Conservation (phyloP, 2,797 vertebrate genomes). For the Danio tinwini region DNA sequence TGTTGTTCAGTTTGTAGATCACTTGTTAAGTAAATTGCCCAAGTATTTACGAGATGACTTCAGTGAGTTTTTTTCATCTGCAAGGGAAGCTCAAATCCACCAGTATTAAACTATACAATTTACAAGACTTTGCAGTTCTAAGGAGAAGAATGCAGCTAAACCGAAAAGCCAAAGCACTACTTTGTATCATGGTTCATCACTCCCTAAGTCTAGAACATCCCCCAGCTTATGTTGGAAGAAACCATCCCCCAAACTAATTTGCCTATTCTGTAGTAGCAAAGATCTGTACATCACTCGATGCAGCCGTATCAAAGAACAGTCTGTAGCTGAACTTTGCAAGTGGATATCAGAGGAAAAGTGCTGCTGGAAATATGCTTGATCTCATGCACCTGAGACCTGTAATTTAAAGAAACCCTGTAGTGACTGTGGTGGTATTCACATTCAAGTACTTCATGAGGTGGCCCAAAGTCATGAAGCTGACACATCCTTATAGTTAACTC, state of each 20-base stretch:
- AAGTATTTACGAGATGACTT: conserved; percentile 42
- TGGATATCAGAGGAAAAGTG: conserved; percentile 11
- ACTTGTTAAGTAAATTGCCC: conserved; percentile 21
- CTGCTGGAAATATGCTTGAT: conserved; percentile 30
- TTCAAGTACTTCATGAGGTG: conserved; percentile 27
- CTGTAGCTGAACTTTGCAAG: not conserved
- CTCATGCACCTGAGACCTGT: conserved; percentile 10
- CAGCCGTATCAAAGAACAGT: not conserved
- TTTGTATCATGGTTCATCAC: conserved; percentile 28
- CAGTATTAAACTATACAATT: conserved; percentile 43
- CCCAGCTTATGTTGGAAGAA: not conserved
- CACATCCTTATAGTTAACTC: no score
- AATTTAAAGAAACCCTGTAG: conserved; percentile 38
- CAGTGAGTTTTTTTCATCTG: conserved; percentile 32
- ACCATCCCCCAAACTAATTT: conserved; percentile 7
- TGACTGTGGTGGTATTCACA: conserved; percentile 36
- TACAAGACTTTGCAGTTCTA: conserved; percentile 18
- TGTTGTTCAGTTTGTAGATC: conserved; percentile 42
- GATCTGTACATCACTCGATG: conserved; percentile 34
- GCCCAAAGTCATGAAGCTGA: no score
- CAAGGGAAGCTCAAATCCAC: conserved; percentile 36
- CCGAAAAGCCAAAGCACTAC: no score
- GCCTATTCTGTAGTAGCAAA: conserved; percentile 45
- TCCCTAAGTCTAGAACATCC: not conserved
- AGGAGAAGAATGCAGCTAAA: no score